Evolutionary conservation across 2,888 invertebrate species (phyloP).

Genomic region (Abrostola triplasia): DNA sequence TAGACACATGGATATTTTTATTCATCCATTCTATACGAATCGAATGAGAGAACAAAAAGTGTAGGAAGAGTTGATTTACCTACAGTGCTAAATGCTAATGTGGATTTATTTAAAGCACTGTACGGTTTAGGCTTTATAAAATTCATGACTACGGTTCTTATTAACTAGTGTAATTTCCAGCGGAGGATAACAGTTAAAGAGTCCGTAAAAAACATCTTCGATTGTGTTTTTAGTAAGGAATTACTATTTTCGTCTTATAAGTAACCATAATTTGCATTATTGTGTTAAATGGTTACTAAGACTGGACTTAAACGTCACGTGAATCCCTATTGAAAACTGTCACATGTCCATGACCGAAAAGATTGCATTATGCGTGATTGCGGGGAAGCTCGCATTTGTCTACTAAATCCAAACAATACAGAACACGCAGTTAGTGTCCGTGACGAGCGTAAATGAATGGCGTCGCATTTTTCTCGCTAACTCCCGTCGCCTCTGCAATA

Average conservation of each 20-base stretch:
- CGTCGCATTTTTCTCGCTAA: constrained; percentile 83
- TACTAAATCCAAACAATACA: constrained; percentile 81
- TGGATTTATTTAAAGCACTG: no score
- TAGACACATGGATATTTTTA: background rate
- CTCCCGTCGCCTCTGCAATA: constrained; percentile 80
- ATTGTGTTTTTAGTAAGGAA: no score
- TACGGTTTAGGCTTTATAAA: background rate
- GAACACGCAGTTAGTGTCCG: constrained; percentile 84
- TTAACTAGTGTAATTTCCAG: background rate
- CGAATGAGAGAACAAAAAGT: background rate
- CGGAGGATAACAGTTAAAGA: no score
- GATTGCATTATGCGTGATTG: constrained; percentile 70
- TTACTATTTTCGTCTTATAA: background rate
- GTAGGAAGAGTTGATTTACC: no score
- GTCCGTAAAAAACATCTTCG: no score
- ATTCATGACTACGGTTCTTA: background rate
- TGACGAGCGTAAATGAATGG: constrained; percentile 85
- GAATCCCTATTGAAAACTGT: constrained; percentile 44
- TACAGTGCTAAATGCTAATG: no score
- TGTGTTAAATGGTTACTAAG: constrained; percentile 18
- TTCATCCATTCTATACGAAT: background rate
- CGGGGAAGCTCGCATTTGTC: constrained; percentile 74
- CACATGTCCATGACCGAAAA: constrained; percentile 70
- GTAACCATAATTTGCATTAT: constrained; percentile 8
- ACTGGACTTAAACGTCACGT: constrained; percentile 24